A percentile compares a stretch with the other conserved stretches of the same genome.
Evolutionary conservation across 2,113 vertebrate genomes (phyloP).

Genomic region (Cyanocitta stelleri): DNA sequence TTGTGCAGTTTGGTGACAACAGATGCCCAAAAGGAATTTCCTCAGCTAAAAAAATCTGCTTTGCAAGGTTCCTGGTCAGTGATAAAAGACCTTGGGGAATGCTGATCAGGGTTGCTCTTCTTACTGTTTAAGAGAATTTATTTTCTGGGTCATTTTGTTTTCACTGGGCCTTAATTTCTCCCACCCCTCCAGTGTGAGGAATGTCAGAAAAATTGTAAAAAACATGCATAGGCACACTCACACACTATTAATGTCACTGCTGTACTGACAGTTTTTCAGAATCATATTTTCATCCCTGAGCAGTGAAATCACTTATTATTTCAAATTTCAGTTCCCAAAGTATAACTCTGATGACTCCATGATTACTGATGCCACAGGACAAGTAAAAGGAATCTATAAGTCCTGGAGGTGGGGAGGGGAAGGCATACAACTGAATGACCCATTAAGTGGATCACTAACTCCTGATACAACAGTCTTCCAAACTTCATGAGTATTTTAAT

Average conservation of each 20-base stretch:
- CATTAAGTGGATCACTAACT: neutral
- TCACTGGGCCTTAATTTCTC: neutral
- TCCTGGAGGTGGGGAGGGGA: neutral
- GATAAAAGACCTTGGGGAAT: neutral
- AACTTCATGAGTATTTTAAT: neutral
- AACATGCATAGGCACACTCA: neutral
- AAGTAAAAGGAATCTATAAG: neutral
- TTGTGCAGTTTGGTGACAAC: neutral
- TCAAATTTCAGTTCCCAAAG: neutral
- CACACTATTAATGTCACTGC: neutral
- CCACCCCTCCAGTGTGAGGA: neutral
- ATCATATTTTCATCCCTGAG: neutral
- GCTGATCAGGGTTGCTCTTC: neutral
- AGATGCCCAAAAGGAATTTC: conserved; percentile 11
- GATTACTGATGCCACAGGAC: neutral
- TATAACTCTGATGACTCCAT: neutral
- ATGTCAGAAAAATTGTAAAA: neutral
- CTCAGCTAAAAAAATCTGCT: neutral
- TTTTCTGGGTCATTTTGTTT: conserved; percentile 7
- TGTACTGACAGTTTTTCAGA: neutral
- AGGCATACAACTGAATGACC: neutral
- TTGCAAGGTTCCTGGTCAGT: neutral
- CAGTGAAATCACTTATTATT: neutral
- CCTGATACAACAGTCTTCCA: neutral
- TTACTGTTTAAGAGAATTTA: neutral